Base-by-base conservation (phyloP, 2,797 vertebrate genomes). In the Molothrus aeneus region DNA sequence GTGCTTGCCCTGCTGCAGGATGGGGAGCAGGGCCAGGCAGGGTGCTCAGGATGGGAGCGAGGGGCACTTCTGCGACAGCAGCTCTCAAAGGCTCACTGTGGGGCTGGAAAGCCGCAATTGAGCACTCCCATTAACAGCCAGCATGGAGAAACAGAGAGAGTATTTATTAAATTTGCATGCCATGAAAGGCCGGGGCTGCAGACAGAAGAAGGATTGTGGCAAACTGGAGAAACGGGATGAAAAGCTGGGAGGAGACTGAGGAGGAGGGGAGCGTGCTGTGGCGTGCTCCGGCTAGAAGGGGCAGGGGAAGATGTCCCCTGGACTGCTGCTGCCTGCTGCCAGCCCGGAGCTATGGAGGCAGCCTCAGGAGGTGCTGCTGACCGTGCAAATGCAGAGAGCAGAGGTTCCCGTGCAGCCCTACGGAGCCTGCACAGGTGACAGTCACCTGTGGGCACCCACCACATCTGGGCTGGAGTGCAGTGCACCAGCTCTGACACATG, bases 141-240 rank as follows among this genome's bases (percentile, higher is more conserved):
- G 77, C 5, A 0, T 7, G 26, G 74, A 72, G 88, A 92, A 95
- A 96, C 90, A 95, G 94, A 95, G 93, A 72, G 14, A 0, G 17
- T 51, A 88, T 95, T 96, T 97, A 90, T 94, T 72, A 51, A 36
- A 72, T 83, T 83, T 81, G 70, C 77, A 80, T 92, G 90, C 75
- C 91, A 72, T 0, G 6, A 28, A 73, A 74, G 54, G 73, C 88
- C 11, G 18, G 56, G 61, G 40, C 85, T 3, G 7, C 38, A 36
- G 92, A 90, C 94, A 95, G 93, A 88, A 92, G 80, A 84, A 79
- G 77, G 80, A 93, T 93, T 96, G 93, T 96, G 86, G 73, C 77
- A 93, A 88, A 86, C 56, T 85, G 73, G 70, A 93, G 88, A 90
- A 94, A 79, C 0, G 6, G 73, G 77, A 56, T 59, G 61, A 79